Base-by-base conservation (phyloP, 2,113 vertebrate species). In the Megatriorchis doriae region DNA sequence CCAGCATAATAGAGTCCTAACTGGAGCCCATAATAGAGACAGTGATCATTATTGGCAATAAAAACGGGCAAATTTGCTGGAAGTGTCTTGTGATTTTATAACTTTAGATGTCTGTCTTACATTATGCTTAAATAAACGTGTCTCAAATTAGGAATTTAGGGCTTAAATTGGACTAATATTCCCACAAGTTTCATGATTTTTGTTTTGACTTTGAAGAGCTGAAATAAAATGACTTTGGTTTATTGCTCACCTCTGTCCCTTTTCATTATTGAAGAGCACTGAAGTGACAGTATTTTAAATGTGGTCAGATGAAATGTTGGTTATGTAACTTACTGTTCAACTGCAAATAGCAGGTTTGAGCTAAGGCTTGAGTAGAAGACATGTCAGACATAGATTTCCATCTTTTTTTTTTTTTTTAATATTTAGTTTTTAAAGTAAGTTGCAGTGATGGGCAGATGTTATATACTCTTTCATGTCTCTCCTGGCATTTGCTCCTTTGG, bases 51-150 rank as follows among this genome's bases (percentile, higher is more conserved):
- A 94, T 2, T 89, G 86, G 65, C 65, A 86, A 63, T 94, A 96
- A 94, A 95, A 92, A 43, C 38, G 32, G 40, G 56, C 55, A 94
- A 91, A 96, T 92, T 84, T 88, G 32, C 80, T 92, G 86, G n/a
- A 90, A 52, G 31, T 58, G 43, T 75, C 90, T 81, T 91, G 61
- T 86, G 61, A 81, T 93, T 96, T 96, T 88, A n/a, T 71, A 88
- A 88, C 61, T 90, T 90, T 13, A 84, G 63, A 71, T 92, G 75
- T 78, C 68, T 92, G 1, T 84, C 75, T 93, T 86, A 62, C 5
- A 27, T 47, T 83, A 27, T 66, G 36, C 27, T 96, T 92, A 84
- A 92, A 86, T 55, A 70, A 84, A 67, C 0, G 3, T 8, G 22
- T 78, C 79, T 93, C 40, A 74, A 52, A 78, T 92, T 81, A 92